Base-by-base conservation (phyloP, 2,888 invertebrate genomes). In the Octonoba sinensis region DNA sequence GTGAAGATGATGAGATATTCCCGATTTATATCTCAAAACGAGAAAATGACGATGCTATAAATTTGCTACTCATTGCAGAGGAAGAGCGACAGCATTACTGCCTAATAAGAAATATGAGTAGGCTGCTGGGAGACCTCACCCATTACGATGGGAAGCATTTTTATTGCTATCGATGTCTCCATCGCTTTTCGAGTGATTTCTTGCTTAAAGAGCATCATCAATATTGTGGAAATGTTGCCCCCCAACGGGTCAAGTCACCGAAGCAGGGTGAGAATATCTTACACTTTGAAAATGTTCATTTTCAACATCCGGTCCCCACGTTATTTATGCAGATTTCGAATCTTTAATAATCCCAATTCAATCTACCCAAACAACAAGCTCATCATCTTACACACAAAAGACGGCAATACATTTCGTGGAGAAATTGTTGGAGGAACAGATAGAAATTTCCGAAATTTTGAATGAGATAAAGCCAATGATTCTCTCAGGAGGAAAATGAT, bases 261-360 rank as follows among this genome's bases (percentile, higher is more conserved):
- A 11, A n/a, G 3, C 16, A 18, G 15, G 46, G 13, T 4, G n/a
- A 64, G 3, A 64, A 64, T 3, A 46, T n/a, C n/a, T 16, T 44
- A 46, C 18, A 2, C 1, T 64, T 64, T 20, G 20, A 12, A 6
- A 57, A 46, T 46, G 13, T 24, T 46, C 0, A 57, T 22, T 70
- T n/a, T 46, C 36, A 57, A 18, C 59, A 54, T 3, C 1, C n/a
- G 3, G n/a, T 51, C 2, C 51, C 54, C 4, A 24, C 18, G n/a
- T 67, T 15, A 54, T 54, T 16, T 54, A 51, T 54, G 67, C 67
- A 22, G 36, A 67, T 12, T 27, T 36, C 4, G 36, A 51, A n/a
- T 1, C 67, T 1, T 20, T 54, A 4, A 51, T 16, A 16, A 24
- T 24, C 3, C 2, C 11, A 1, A 59, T 24, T 16, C 1, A 1